Evolutionary conservation across 2,113 vertebrate species (phyloP), one percentile per base, ranked within the genome.

Genomic region (Ranitomeya imitator): DNA sequence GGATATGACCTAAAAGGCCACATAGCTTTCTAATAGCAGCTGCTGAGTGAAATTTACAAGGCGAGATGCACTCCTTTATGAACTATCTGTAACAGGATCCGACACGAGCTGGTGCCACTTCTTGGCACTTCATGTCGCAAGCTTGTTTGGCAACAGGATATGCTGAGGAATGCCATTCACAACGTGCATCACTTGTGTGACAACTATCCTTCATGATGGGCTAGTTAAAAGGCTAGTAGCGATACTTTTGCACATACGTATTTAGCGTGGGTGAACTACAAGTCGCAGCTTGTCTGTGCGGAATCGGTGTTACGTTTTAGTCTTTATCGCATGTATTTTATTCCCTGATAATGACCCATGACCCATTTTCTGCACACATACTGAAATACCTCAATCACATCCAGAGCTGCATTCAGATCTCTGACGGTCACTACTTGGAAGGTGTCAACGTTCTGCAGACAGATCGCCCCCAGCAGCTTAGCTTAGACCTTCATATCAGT

Each of bases 11-110:
- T 86, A 67, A 52, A 86, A 76, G 76, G 45, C 57, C 85, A 79
- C 76, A 79, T 79, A 79, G 85, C 74, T 86, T 79, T 55, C 59
- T 79, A 55, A 86, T 51, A 86, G 85, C 85, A 86, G 85, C 85
- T 86, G 85, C 15, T 79, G 85, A 63, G 73, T 63, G 73, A 86
- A 86, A 77, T 86, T 78, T 78, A 86, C 85, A 79, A 79, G 85
- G 60, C 85, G 14, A 65, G 37, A 63, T 31, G 76, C n/a, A 54
- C 85, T 86, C 85, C 71, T 61, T 67, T 61, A 63, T 76, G 37
- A 79, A 86, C 60, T 59, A 85, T 23, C 83, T 67, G 85, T 79
- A 86, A 86, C 45, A 12, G 9, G 76, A 86, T 31, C 74, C 31
- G 14, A 52, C 19, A 51, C 60, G 31, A 51, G n/a, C 21, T n/a